A percentile compares a stretch with the other conserved stretches of the same genome.
phyloP scores from a whole-genome alignment of 2,888 invertebrate genomes.

The Lycia hirtaria region DNA sequence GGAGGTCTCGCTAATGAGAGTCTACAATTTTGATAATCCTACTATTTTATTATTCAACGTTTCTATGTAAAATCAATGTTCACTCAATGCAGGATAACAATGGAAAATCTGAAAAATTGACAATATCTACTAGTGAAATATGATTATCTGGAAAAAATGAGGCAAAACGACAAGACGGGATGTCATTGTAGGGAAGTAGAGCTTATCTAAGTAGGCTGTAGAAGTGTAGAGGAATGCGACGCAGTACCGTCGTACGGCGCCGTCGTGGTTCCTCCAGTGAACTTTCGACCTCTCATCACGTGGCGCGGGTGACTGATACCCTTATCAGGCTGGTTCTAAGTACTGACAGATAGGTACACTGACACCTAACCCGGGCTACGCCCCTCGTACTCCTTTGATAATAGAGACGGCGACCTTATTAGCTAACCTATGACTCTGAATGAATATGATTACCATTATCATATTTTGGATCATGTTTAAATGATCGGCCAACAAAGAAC shows the following conservation, averaged over 20 bases:
- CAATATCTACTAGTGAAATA: too few species aligned
- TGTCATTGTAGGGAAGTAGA: not conserved
- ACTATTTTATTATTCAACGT: too few species aligned
- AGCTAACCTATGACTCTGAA: too few species aligned
- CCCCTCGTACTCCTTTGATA: not conserved
- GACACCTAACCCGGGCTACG: not conserved
- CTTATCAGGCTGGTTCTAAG: not conserved
- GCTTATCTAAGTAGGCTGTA: not conserved
- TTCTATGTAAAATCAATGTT: too few species aligned
- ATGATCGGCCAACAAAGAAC: too few species aligned
- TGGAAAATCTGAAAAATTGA: too few species aligned
- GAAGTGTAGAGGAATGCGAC: not conserved
- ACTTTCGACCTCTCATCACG: constrained; percentile 31
- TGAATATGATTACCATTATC: too few species aligned
- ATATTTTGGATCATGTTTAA: too few species aligned
- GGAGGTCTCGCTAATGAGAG: too few species aligned
- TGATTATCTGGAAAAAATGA: not conserved
- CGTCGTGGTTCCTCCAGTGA: constrained; percentile 22
- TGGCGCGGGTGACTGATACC: not conserved
- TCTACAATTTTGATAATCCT: too few species aligned
- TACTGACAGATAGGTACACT: not conserved
- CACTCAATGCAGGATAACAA: too few species aligned
- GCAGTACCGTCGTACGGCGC: not conserved
- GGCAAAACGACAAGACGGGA: too few species aligned
- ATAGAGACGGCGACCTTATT: not conserved